phyloP scores from a whole-genome alignment of 2,113 vertebrate genomes.

The Cyphotilapia sp. region DNA sequence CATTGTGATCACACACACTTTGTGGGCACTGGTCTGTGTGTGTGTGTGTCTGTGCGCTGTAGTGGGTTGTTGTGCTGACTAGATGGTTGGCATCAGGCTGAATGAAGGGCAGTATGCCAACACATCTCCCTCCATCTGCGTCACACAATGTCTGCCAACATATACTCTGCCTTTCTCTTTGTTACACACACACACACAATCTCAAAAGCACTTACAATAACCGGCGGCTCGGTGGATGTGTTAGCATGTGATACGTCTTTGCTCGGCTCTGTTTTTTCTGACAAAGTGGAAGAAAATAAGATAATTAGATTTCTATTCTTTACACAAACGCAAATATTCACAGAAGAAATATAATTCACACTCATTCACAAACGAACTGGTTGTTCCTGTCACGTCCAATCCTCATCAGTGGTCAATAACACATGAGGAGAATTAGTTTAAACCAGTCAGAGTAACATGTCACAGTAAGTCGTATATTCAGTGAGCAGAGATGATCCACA shows the following conservation, averaged over 20 bases:
- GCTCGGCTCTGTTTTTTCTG: background rate
- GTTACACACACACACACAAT: background rate
- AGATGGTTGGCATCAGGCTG: constrained; percentile 28
- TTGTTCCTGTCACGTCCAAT: background rate
- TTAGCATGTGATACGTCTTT: background rate
- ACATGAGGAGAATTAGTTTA: background rate
- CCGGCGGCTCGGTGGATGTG: background rate
- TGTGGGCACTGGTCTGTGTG: background rate
- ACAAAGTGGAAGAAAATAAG: background rate
- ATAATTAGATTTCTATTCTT: background rate
- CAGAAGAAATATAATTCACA: background rate
- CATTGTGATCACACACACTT: constrained; percentile 38
- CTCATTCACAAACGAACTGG: background rate
- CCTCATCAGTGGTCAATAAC: background rate
- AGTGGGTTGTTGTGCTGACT: constrained; percentile 26
- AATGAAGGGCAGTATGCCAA: constrained; percentile 40
- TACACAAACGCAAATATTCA: background rate
- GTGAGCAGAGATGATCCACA: background rate
- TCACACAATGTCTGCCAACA: constrained; percentile 22
- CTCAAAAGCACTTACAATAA: background rate
- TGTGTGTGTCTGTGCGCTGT: background rate
- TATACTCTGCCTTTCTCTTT: background rate
- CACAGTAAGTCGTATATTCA: background rate
- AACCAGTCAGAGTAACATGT: background rate
- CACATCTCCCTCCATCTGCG: constrained; percentile 28